phyloP scores from a whole-genome alignment of 2,797 vertebrate genomes.

The Lutjanus campechanus region DNA sequence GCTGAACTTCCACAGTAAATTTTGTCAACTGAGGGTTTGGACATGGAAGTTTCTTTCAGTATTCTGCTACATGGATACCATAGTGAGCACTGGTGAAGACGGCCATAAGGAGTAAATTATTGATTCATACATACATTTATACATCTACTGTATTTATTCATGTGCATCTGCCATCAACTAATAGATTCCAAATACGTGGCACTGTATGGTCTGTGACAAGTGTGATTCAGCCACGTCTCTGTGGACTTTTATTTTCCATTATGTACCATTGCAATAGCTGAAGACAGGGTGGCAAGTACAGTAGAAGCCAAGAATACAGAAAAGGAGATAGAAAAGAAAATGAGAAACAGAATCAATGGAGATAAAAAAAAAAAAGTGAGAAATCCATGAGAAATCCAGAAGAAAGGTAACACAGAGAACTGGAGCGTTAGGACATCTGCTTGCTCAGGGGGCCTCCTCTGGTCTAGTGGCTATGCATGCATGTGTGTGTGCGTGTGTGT shows the following conservation, averaged over 20 bases:
- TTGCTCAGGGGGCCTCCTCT: conserved; percentile 78
- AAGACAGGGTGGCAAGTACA: neutral
- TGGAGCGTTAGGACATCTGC: conserved; percentile 80
- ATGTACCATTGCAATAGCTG: neutral
- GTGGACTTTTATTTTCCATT: neutral
- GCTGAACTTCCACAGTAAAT: conserved; percentile 16
- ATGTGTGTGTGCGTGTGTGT: conserved; percentile 33
- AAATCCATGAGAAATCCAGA: conserved; percentile 45
- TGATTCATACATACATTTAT: conserved; percentile 42
- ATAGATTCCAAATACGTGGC: conserved; percentile 6
- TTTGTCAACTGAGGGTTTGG: conserved; percentile 1
- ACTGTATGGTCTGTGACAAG: neutral
- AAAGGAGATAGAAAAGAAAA: neutral
- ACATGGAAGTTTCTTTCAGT: conserved; percentile 22
- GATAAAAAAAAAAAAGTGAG: conserved; percentile 25
- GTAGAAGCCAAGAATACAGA: neutral
- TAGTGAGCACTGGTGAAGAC: conserved; percentile 35
- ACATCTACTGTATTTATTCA: conserved; percentile 39
- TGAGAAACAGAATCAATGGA: neutral
- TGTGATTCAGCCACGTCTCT: neutral
- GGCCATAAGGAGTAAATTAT: conserved; percentile 47
- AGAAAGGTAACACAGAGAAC: conserved; percentile 59
- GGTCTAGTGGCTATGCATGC: conserved; percentile 71
- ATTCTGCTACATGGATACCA: conserved; percentile 25
- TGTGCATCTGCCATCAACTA: conserved; percentile 36